phyloP scores from a whole-genome alignment of 2,113 vertebrate genomes.

The Rhinolophus sinicus region DNA sequence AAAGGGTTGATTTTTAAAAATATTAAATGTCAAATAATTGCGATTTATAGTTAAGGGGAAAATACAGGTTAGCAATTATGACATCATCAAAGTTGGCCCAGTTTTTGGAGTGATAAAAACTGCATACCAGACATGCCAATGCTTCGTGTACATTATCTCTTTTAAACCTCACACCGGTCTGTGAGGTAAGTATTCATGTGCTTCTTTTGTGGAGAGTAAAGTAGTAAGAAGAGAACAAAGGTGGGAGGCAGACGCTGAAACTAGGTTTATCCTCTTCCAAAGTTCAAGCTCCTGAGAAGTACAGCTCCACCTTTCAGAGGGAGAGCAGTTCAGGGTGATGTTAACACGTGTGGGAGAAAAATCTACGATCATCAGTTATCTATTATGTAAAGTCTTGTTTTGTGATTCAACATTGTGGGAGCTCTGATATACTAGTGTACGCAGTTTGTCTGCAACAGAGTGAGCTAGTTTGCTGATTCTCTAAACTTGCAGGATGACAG shows the following conservation, averaged over 20 bases:
- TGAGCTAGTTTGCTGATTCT: not conserved
- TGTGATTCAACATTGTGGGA: not conserved
- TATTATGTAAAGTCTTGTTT: not conserved
- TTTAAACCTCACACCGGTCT: not conserved
- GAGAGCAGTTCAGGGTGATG: not conserved
- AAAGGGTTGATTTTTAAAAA: not conserved
- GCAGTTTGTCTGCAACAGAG: not conserved
- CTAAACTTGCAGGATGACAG: not conserved
- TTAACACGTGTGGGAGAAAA: not conserved
- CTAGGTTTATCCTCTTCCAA: not conserved
- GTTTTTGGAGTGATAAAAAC: not conserved
- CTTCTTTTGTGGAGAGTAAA: not conserved
- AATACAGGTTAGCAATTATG: not conserved
- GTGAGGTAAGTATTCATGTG: not conserved
- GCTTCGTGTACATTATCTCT: not conserved
- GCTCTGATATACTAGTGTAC: not conserved
- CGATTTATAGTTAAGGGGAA: not conserved
- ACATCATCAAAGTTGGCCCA: not conserved
- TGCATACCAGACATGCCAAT: not conserved
- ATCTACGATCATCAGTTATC: not conserved
- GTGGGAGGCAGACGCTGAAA: not conserved
- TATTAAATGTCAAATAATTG: constrained; percentile 4
- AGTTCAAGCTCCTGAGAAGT: not conserved
- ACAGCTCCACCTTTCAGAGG: not conserved
- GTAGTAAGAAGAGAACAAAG: not conserved